Evolutionary conservation across 2,797 vertebrate genomes (phyloP).

Genomic region (Lagothrix lagotricha): DNA sequence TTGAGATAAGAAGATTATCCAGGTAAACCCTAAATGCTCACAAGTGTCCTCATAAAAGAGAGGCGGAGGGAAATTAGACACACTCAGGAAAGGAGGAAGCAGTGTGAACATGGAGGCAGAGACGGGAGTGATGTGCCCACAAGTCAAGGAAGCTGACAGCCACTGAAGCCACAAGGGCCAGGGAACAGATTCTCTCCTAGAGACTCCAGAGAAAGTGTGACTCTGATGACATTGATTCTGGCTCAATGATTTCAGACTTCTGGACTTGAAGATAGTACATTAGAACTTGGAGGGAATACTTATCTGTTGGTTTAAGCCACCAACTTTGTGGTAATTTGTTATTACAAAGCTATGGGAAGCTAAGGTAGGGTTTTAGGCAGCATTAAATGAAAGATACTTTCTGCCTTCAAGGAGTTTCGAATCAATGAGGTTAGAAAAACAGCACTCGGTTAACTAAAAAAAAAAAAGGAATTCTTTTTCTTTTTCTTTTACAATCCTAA

Average conservation of each 20-base stretch:
- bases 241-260: not conserved
- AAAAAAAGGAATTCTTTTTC: not conserved
- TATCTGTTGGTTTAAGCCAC: not conserved
- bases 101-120: rapidly evolving
- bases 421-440: not conserved
- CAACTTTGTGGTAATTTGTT: not conserved
- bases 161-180: no score
- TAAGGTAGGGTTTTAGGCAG: not conserved
- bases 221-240: not conserved
- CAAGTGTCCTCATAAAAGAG: not conserved
- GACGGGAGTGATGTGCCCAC: not conserved
- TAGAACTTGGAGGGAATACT: not conserved
- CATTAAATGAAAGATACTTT: constrained; percentile 1
- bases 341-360: not conserved
- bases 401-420: not conserved
- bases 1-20: not conserved
- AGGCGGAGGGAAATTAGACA: not conserved
- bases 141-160: no score
- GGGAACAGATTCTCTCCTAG: not conserved
- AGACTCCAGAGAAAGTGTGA: not conserved
- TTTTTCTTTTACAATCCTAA: no score
- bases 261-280: not conserved
- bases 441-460: not conserved
- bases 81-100: not conserved
- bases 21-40: not conserved